A percentile compares a stretch with the other conserved stretches of the same genome.
phyloP scores from a whole-genome alignment of 2,888 invertebrate genomes.

The Drosophila parthenogenetica region DNA sequence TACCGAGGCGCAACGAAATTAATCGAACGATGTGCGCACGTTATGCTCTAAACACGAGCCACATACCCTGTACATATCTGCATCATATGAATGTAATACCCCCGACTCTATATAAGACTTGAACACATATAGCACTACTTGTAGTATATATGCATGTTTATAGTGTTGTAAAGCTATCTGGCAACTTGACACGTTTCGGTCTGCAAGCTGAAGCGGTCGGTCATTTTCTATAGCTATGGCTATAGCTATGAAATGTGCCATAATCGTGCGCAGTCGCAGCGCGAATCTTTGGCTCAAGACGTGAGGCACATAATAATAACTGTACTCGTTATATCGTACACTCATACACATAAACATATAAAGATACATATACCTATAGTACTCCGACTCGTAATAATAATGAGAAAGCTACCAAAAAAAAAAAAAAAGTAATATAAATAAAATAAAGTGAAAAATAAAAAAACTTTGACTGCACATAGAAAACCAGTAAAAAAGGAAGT shows the following conservation, averaged over 20 bases:
- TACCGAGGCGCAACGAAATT: constrained; percentile 79
- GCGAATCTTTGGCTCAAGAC: constrained; percentile 70
- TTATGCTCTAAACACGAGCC: constrained; percentile 66
- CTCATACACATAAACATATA: constrained; percentile 17
- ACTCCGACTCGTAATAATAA: constrained; percentile 49
- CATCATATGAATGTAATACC: not conserved
- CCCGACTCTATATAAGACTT: not conserved
- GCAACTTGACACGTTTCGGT: constrained; percentile 80
- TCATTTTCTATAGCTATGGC: constrained; percentile 52
- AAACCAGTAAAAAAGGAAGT: constrained; percentile 25
- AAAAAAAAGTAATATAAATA: constrained; percentile 12
- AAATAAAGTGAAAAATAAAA: constrained; percentile 34
- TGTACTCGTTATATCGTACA: constrained; percentile 54
- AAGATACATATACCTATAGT: constrained; percentile 22
- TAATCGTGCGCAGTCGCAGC: constrained; percentile 78
- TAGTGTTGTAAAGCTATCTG: constrained; percentile 51
- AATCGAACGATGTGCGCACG: constrained; percentile 71
- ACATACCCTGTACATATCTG: constrained; percentile 19
- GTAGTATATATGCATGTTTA: constrained; percentile 5
- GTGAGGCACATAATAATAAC: constrained; percentile 75
- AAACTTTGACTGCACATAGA: constrained; percentile 40
- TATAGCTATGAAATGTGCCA: constrained; percentile 70
- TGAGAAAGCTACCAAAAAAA: constrained; percentile 67
- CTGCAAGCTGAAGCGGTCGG: constrained; percentile 44
- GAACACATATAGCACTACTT: no score